Percentiles rank a stretch among this genome's conserved stretches.
phyloP scores from a whole-genome alignment of 2,888 invertebrate genomes.

The Coelinius sp. region DNA sequence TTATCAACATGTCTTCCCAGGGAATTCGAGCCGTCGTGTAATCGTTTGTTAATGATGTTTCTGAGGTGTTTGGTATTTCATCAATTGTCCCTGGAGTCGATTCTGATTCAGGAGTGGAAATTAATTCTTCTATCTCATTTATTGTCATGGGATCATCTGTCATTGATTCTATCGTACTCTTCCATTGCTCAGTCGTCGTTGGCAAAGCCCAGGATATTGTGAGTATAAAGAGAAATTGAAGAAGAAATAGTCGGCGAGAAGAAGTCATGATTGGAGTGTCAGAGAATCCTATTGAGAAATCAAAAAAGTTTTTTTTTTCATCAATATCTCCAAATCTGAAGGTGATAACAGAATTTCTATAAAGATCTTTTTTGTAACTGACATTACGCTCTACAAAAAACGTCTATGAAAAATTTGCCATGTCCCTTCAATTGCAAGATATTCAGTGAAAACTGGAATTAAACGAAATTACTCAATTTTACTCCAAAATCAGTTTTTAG shows the following conservation, averaged over 20 bases:
- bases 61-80: not conserved
- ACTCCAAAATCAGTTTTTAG: too few relatives aligned
- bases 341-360: too few relatives aligned
- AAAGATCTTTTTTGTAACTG: too few relatives aligned
- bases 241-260: not conserved
- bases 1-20: not conserved
- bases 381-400: too few relatives aligned
- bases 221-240: not conserved
- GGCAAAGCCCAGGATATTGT: not conserved
- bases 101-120: not conserved
- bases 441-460: too few relatives aligned
- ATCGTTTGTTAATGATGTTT: not conserved
- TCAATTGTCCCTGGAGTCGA: not conserved
- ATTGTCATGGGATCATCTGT: not conserved
- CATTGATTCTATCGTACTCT: not conserved
- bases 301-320: too few relatives aligned
- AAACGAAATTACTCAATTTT: too few relatives aligned
- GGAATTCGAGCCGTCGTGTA: not conserved
- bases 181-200: not conserved
- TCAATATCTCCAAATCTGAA: too few relatives aligned
- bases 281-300: not conserved
- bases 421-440: too few relatives aligned
- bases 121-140: not conserved
- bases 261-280: constrained; percentile 23
- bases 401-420: too few relatives aligned